Evolutionary conservation across 2,888 invertebrate species (phyloP), one percentile per base, ranked within the genome.

Genomic region (Zelleria hepariella): DNA sequence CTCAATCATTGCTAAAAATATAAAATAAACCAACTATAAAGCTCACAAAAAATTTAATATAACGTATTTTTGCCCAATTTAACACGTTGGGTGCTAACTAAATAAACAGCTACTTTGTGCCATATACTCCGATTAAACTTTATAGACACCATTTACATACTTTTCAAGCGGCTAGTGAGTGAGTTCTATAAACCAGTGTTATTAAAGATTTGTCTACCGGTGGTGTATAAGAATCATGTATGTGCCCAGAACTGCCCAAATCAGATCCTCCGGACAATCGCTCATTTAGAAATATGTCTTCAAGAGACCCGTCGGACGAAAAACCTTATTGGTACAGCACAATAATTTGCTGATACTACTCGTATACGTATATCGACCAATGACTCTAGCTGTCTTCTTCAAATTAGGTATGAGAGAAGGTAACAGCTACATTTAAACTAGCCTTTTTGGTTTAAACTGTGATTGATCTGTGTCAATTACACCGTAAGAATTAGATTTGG

Each of bases 111-210:
- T 24, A 23, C 42, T 24, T 52, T 84, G 84, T 82, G 82, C 82
- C 74, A 82, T 82, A 82, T 80, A 67, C 79, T 73, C 80, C 76
- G 72, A 69, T 77, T 72, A 73, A 73, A 71, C 75, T 70, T 68
- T 66, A 66, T 68, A 73, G 71, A 79, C 74, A 73, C 78, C 21
- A 21, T 21, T 10, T 23, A 51, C n/a, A 51, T 51, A 20, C 10
- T 21, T 51, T 20, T 26, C 64, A 83, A 84, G 86, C 84, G 76
- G 32, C 86, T n/a, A 51, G 51, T 51, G 20, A 51, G 51, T 51
- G 21, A 51, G 20, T 18, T 51, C 51, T 27, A 55, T 25, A 8
- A 5, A 18, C 26, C 32, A 32, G 55, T 23, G 55, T 55, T 55
- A 32, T 55, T 27, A 10, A 42, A 42, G 32, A 42, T 42, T 42